phyloP scores from a whole-genome alignment of 2,797 vertebrate genomes.

The Brachymystax lenok region DNA sequence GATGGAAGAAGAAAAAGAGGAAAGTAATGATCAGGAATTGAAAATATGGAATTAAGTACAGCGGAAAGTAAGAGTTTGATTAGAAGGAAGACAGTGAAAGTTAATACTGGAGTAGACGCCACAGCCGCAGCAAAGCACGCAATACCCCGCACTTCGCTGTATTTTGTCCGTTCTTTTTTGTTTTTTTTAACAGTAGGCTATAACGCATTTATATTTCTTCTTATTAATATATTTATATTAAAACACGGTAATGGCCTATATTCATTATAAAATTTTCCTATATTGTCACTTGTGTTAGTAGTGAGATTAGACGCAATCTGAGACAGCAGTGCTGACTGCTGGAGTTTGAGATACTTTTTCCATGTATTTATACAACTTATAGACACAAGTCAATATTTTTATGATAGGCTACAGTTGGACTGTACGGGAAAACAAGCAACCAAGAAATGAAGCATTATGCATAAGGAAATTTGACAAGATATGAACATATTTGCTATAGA shows the following conservation, averaged over 20 bases:
- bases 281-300: slow-evolving; percentile 17
- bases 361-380: slow-evolving; percentile 44
- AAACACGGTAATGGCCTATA: neutral
- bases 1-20: slow-evolving; percentile 81
- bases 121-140: slow-evolving; percentile 38
- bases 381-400: slow-evolving; percentile 36
- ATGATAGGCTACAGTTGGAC: neutral
- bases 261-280: neutral
- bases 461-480: slow-evolving; percentile 21
- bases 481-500: slow-evolving; percentile 6
- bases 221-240: slow-evolving; percentile 2
- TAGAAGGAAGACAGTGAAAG: slow-evolving; percentile 72
- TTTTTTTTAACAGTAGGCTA: slow-evolving; percentile 31
- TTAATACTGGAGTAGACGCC: slow-evolving; percentile 55
- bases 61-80: slow-evolving; percentile 83
- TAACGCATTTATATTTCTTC: neutral
- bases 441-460: neutral
- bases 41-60: slow-evolving; percentile 84
- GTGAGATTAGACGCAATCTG: neutral
- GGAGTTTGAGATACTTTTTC: slow-evolving; percentile 24
- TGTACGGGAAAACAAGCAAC: neutral
- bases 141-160: slow-evolving; percentile 37
- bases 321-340: neutral
- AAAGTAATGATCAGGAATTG: slow-evolving; percentile 87
- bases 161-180: slow-evolving; percentile 43